Conservation (phyloP, 2,888 invertebrate genomes). For the Bembecia ichneumoniformis region DNA sequence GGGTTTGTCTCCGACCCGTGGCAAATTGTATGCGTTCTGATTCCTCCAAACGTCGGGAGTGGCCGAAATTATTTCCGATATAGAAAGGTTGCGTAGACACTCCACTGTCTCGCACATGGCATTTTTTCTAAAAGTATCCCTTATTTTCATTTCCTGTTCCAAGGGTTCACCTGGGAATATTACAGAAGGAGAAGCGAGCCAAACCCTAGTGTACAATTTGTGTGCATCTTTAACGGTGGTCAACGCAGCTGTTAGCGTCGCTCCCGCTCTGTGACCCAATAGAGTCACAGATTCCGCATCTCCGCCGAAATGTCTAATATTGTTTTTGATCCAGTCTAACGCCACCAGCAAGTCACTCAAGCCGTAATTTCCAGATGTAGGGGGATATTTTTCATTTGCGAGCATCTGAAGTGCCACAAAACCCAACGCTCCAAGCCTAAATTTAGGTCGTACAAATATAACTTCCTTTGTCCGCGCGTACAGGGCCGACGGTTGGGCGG, state of each 20-base stretch:
- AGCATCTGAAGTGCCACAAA: conserved; percentile 83
- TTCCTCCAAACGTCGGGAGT: conserved; percentile 82
- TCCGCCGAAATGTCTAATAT: conserved; percentile 89
- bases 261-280: conserved; percentile 89
- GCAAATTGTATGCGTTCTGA: conserved; percentile 74
- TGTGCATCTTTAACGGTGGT: conserved; percentile 73
- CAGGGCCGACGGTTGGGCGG: conserved; percentile 80
- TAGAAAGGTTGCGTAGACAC: conserved; percentile 70
- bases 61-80: conserved; percentile 74
- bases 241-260: conserved; percentile 84
- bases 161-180: conserved; percentile 78
- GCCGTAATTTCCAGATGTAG: conserved; percentile 88
- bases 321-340: conserved; percentile 84
- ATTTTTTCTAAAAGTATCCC: conserved; percentile 73
- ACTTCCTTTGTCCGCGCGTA: conserved; percentile 84
- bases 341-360: conserved; percentile 84
- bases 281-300: conserved; percentile 83
- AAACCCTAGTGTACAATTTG: conserved; percentile 80
- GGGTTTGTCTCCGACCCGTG: conserved; percentile 69
- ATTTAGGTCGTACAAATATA: conserved; percentile 89
- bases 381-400: conserved; percentile 78
- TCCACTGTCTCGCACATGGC: conserved; percentile 70
- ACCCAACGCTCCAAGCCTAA: conserved; percentile 84
- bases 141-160: conserved; percentile 73
- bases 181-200: conserved; percentile 85